Percentiles rank a stretch among this genome's conserved stretches.
Conservation (phyloP, 2,113 vertebrate species). For the Scomber scombrus region DNA sequence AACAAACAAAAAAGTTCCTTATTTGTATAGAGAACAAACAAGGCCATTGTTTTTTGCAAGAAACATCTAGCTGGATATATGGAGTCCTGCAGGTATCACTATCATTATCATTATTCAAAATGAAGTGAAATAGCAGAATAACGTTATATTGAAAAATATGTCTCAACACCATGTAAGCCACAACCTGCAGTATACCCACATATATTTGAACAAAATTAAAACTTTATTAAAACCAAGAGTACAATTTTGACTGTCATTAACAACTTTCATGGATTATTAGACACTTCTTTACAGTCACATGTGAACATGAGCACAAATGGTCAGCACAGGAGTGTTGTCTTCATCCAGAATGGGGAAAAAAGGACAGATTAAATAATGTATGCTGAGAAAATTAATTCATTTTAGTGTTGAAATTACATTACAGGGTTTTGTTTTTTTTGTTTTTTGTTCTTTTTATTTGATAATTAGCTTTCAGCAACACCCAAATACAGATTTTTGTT, state of each 20-base stretch:
- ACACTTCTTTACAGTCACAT: background rate
- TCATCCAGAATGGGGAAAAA: too few relatives aligned
- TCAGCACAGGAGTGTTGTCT: background rate
- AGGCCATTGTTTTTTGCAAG: too few relatives aligned
- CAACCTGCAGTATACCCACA: background rate
- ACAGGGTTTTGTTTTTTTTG: too few relatives aligned
- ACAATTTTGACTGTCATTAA: background rate
- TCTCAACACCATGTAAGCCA: background rate
- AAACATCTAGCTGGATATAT: background rate
- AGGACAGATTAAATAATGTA: too few relatives aligned
- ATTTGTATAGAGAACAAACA: too few relatives aligned
- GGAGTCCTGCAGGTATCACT: background rate
- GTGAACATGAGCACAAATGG: background rate
- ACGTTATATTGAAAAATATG: background rate
- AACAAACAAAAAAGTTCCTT: too few relatives aligned
- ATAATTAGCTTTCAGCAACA: background rate
- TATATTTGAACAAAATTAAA: background rate
- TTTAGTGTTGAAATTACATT: too few relatives aligned
- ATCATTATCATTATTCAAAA: background rate
- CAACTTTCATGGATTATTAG: background rate
- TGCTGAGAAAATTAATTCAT: too few relatives aligned
- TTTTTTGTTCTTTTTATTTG: background rate
- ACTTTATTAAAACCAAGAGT: too few relatives aligned
- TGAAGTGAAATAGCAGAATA: too few relatives aligned
- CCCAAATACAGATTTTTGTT: background rate